Evolutionary conservation across 2,888 invertebrate genomes (phyloP), one percentile per base, ranked within the genome.

Genomic region (Parnassius mnemosyne): DNA sequence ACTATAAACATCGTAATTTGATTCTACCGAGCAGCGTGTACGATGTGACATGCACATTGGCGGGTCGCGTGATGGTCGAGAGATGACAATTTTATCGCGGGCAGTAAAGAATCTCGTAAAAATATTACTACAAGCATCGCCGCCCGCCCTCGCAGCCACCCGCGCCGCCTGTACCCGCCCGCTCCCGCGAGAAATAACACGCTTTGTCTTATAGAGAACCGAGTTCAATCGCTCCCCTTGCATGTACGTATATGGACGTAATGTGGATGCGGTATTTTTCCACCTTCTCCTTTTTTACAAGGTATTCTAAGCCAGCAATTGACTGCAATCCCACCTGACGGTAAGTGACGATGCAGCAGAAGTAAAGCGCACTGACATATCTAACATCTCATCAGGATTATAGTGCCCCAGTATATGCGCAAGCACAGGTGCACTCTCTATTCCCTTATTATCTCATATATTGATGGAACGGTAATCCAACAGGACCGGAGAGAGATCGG

Each of bases 51-150:
- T 49, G 49, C 49, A 49, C 49, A 13, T 13, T 49, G 52, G 59
- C 58, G 54, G 56, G 59, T 57, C 61, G 59, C 55, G 65, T 64
- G 53, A 60, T 63, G 64, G 61, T 65, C 58, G 65, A 64, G 69
- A 79, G 85, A 85, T 88, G 87, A 87, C 89, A 88, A 87, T 88
- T 87, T 86, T 86, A 89, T 89, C 80, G 84, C 79, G 78, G 77
- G 76, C 79, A 84, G 86, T 87, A 89, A 87, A 87, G 87, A 80
- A 67, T 75, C 84, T 87, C 88, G 83, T 89, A 89, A 89, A 88
- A 87, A 86, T 89, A 89, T 88, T 83, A 88, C 83, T 49, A 13
- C 49, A 13, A 49, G 49, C 49, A 78, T 76, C 80, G 72, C 41
- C 71, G 69, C 75, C 64, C 52, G 57, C 61, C 13, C 13, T 13